Conservation (phyloP, 2,888 invertebrate genomes). For the Pachliopta kotzebuea region DNA sequence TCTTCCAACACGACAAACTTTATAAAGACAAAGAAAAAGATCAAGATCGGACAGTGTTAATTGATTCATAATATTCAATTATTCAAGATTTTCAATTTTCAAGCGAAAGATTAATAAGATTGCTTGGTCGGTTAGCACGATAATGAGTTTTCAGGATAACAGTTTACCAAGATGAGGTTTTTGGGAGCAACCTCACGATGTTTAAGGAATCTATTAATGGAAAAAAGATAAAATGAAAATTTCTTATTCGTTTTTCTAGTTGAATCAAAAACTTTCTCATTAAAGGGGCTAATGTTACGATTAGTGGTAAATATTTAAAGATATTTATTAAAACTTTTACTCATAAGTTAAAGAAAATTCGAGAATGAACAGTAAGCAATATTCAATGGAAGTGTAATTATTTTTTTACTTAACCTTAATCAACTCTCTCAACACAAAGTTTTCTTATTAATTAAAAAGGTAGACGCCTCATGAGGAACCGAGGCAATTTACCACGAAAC, state of each 20-base stretch:
- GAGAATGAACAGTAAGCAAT: not conserved
- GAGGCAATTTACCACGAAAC: conserved; percentile 32
- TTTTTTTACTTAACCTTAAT: not conserved
- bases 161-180: conserved; percentile 64
- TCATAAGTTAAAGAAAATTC: too few relatives aligned
- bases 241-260: not conserved
- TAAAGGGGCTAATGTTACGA: too few relatives aligned
- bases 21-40: not conserved
- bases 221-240: not conserved
- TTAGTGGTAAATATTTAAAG: not conserved
- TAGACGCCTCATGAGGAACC: conserved; percentile 30
- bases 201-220: conserved; percentile 27
- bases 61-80: conserved; percentile 66
- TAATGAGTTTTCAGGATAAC: conserved; percentile 75
- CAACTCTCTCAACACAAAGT: conserved; percentile 20
- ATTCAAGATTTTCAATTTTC: conserved; percentile 74
- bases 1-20: not conserved
- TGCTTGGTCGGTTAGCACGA: conserved; percentile 67
- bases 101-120: conserved; percentile 70
- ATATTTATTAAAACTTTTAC: too few relatives aligned
- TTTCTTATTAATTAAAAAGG: conserved; percentile 32
- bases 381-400: not conserved
- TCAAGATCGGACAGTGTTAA: conserved; percentile 42
- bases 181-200: conserved; percentile 53
- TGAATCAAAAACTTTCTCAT: too few relatives aligned